A percentile compares a stretch with the other conserved stretches of the same genome.
Evolutionary conservation across 2,797 vertebrate genomes (phyloP).

Genomic region (Sandelia bainsii): DNA sequence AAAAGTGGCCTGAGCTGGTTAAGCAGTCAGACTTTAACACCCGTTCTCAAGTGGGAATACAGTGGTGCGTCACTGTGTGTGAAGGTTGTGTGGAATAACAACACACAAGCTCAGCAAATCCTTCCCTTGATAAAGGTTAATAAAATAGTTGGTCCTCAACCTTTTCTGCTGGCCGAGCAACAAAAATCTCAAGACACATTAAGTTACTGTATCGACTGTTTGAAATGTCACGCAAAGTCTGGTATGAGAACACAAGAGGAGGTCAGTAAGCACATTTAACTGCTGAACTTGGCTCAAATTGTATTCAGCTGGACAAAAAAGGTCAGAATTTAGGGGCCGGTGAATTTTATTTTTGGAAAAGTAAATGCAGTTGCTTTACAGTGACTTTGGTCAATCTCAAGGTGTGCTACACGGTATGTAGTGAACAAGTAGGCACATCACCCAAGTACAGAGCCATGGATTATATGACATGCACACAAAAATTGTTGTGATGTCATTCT

Average conservation of each 20-base stretch:
- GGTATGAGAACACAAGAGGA: slow-evolving; percentile 27
- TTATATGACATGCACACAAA: neutral
- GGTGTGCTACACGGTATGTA: neutral
- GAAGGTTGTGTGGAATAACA: slow-evolving; percentile 39
- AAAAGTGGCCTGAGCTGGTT: slow-evolving; percentile 24
- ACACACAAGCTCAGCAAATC: slow-evolving; percentile 37
- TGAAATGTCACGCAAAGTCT: slow-evolving; percentile 65
- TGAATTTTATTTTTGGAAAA: slow-evolving; percentile 3
- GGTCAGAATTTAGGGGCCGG: slow-evolving; percentile 24
- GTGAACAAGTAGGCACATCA: neutral
- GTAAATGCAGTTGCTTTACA: slow-evolving; percentile 10
- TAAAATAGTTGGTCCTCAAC: slow-evolving; percentile 58
- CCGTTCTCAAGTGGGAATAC: slow-evolving; percentile 34
- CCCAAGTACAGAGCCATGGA: neutral
- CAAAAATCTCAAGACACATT: slow-evolving; percentile 45
- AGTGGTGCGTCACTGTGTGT: neutral
- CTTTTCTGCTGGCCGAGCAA: slow-evolving; percentile 31
- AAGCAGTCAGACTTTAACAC: slow-evolving; percentile 32
- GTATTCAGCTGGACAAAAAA: slow-evolving; percentile 38
- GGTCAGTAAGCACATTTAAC: slow-evolving; percentile 45
- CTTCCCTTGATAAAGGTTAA: slow-evolving; percentile 60
- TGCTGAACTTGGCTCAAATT: slow-evolving; percentile 43
- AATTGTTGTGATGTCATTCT: neutral
- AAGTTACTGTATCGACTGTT: slow-evolving; percentile 64
- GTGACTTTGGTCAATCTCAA: neutral